These are phyloP conservation scores for Clamator glandarius DNA, from an alignment of 2,797 vertebrate species.

Conservation along the genomic window DNA sequence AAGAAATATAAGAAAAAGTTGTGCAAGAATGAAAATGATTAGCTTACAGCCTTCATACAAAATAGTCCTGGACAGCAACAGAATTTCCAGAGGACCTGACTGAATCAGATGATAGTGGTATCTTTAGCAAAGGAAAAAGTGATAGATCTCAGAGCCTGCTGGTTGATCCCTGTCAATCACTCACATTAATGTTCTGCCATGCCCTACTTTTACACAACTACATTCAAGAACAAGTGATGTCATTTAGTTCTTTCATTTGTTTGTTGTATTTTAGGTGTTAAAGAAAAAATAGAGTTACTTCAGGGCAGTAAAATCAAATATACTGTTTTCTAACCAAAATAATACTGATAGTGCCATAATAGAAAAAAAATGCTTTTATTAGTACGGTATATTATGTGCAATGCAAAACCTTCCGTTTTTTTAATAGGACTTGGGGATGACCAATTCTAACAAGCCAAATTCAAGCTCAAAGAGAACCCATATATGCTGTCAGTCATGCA, in stretches of 20 bases:
- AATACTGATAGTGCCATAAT: not conserved
- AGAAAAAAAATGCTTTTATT: not conserved
- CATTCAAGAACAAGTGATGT: not conserved
- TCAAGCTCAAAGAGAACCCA: not conserved
- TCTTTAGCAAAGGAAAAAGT: not conserved
- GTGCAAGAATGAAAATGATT: not conserved
- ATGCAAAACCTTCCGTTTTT: rapidly evolving
- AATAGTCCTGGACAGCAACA: not conserved
- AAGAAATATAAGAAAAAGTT: not conserved
- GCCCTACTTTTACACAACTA: not conserved
- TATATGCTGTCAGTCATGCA: not conserved
- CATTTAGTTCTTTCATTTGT: not conserved
- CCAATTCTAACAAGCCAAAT: not conserved
- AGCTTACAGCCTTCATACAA: not conserved
- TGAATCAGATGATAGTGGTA: not conserved
- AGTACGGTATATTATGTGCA: not conserved
- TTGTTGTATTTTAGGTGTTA: not conserved
- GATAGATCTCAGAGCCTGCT: not conserved
- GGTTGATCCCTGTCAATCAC: not conserved
- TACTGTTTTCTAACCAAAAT: not conserved
- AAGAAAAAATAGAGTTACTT: not conserved
- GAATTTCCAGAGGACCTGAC: not conserved
- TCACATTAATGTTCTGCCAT: not conserved
- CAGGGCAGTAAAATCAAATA: not conserved
- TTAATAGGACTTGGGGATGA: not conserved